Evolutionary conservation across 2,797 vertebrate genomes (phyloP), one percentile per base, ranked within the genome.

Genomic region (Chelmon rostratus): DNA sequence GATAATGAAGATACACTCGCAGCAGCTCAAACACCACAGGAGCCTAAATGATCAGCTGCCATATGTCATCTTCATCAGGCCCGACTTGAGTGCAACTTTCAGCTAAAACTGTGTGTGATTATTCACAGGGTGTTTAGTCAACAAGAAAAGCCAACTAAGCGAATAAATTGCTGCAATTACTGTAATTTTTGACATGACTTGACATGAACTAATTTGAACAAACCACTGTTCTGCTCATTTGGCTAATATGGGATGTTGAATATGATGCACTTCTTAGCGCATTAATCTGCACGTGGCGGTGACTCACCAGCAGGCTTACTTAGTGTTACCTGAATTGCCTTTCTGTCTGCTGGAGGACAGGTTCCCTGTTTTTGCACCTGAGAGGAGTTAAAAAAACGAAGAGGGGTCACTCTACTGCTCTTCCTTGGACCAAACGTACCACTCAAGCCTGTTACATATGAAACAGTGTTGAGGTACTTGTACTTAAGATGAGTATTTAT

Each of bases 371-470:
- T 59, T 16, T 69, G 63, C 65, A 83, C 72, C 84, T 78, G 53
- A 83, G 83, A 70, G 21, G 52, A 46, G 69, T 0, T 5, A 38
- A 59, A 46, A 38, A 68, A 38, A 46, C 47, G 2, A 35, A 15
- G 81, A 88, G 76, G 53, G 33, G 1, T 64, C 78, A 84, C 84
- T 86, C 81, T 84, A 79, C 37, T 59, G 37, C 10, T 4, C n/a
- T 58, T 73, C 71, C 28, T 8, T 3, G 15, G 19, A 73, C 53
- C 50, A 67, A 70, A 58, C 35, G 31, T 9, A 57, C 3, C 5
- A 46, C 2, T 8, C 2, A 15, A 6, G 52, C 5, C 15, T 18
- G 5, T 18, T 3, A 50, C 5, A 5, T 10, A 11, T 19, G 1
- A 4, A 25, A 23, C 9, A 11, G 0, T 31, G 38, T 46, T 44